These are phyloP conservation scores for Temnothorax nylanderi DNA, from an alignment of 1,140 invertebrate genomes.

Conservation along the genomic window DNA sequence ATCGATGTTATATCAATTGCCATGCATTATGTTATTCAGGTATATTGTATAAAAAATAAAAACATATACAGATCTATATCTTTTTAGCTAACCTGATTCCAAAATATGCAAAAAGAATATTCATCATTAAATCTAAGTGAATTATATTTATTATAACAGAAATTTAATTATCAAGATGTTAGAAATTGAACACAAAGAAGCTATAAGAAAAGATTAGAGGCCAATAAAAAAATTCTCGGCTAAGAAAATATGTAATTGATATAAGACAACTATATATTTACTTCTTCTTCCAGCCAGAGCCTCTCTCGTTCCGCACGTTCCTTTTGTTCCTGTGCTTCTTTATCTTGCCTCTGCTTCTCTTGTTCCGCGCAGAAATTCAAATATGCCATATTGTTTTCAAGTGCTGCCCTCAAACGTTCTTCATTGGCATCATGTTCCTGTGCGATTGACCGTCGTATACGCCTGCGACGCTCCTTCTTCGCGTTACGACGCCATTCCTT, in stretches of 20 bases:
- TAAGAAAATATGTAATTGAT: not conserved
- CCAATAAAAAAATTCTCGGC: not conserved
- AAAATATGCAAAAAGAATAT: not conserved
- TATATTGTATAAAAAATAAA: not conserved
- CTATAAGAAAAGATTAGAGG: not conserved
- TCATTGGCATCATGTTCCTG: conserved; percentile 76
- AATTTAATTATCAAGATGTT: not conserved
- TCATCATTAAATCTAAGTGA: not conserved
- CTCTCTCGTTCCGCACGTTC: conserved; percentile 79
- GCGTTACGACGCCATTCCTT: conserved; percentile 87
- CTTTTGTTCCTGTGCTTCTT: conserved; percentile 83
- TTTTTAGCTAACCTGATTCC: not conserved
- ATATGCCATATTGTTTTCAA: conserved; percentile 81
- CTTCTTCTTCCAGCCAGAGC: conserved; percentile 83
- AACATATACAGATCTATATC: not conserved
- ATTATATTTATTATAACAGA: not conserved
- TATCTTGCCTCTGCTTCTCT: conserved; percentile 82
- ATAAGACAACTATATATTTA: conserved; percentile 50
- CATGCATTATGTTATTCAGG: not conserved
- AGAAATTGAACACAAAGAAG: not conserved
- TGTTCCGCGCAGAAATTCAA: conserved; percentile 83
- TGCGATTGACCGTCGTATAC: conserved; percentile 85
- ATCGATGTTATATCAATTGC: not conserved
- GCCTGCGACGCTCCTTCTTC: conserved; percentile 87
- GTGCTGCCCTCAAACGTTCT: conserved; percentile 71